Base-by-base conservation (phyloP, 92 coral and sea anemone genomes). In the Zoanthus sansibaricus region DNA sequence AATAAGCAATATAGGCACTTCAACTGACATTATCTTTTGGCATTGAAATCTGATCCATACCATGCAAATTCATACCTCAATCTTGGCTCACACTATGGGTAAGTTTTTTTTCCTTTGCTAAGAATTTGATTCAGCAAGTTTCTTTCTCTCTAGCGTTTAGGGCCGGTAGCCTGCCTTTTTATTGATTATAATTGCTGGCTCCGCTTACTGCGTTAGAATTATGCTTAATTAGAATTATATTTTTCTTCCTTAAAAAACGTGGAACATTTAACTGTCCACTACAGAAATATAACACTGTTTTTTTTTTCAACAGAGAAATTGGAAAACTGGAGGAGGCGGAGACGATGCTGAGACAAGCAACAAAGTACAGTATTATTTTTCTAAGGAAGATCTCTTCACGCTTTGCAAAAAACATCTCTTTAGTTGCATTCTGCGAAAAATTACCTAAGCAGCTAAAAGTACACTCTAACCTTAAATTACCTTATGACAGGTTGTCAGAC, bases 1-100 rank as follows among this genome's bases (percentile, higher is more conserved):
- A 25, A 25, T 25, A 25, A 25, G 25, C 25, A 0, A 0, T 25
- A 25, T 25, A 25, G 25, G 25, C 0, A 0, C 25, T 25, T 25
- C 25, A 25, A 0, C 25, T 25, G 25, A 0, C 98, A 94, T 71
- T 95, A 92, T 59, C 77, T 72, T 84, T 82, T 91, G 72, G 98
- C 98, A 52, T 83, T 95, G 12, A 88, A 86, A 86, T 78, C 88
- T 66, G 95, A 95, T 33, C 97, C 95, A 52, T 71, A 90, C 70
- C 98, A 95, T 66, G 95, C 98, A 9, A 95, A 88, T 77, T 92
- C 98, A 3, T 93, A 92, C 86, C 92, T 95, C 56, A 95, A 95
- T 78, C 93, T 95, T n/a, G 98, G 98, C 21, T 87, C 92, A 17
- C 95, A 92, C 46, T 90, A 87, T 83, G 89, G 93, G 98, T 95